Base-by-base conservation (phyloP, 2,888 invertebrate genomes). In the Pristionchus exspectatus region DNA sequence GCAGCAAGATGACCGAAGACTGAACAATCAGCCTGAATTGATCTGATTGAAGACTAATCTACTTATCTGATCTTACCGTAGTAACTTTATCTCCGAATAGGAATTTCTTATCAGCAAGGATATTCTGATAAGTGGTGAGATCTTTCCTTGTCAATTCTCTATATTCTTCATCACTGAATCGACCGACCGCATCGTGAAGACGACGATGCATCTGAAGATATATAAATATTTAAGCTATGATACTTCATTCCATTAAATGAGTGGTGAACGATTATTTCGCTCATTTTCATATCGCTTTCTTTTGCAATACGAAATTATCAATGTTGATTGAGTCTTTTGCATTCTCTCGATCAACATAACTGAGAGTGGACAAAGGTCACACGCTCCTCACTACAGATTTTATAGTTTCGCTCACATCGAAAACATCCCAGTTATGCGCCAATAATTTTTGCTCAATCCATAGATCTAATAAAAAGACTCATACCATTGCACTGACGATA, bases 81-180 rank as follows among this genome's bases (percentile, higher is more conserved):
- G 98, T 97, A 69, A 98, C 98, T 95, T 98, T 97, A 95, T 98
- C 97, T 88, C 98, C 98, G 95, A 98, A 98, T 96, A 98, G 97
- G 96, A 97, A 98, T 69, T 97, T 97, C 96, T 98, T 98, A 95
- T 98, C 98, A 89, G 97, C 97, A 91, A 98, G 96, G 24, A 63
- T 56, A 63, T 88, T 59, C 81, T 88, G 81, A 12, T 30, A 63
- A 10, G 30, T 44, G 9, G 88, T 88, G n/a, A 88, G 56, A 63
- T 81, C 88, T 44, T 88, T 77, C 50, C 88, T 56, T 9, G 88
- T 88, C 38, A 88, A 24, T 50, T 88, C 88, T 77, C 88, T 77
- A 33, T 88, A 88, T 27, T 88, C 88, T 33, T 88, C 88, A 44
- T 88, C 88, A 33, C 69, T 59, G 63, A 81, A 88, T 27, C 44